phyloP scores from a whole-genome alignment of 2,113 vertebrate species.

The Protobothrops flavoviridis region DNA sequence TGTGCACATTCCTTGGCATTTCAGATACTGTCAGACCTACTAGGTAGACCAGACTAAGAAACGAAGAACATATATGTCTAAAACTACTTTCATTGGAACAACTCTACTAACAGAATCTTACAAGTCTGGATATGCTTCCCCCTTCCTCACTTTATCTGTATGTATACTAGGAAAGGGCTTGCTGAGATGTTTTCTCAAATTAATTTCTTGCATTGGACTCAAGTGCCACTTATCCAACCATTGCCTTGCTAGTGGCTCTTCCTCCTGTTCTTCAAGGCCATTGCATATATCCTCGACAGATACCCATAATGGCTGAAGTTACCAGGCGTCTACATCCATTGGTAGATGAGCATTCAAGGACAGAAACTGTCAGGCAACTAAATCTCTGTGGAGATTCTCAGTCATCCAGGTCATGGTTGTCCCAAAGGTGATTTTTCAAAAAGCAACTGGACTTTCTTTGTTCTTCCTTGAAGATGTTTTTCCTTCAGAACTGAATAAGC shows the following conservation, averaged over 20 bases:
- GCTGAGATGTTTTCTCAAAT: not conserved
- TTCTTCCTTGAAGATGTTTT: not conserved
- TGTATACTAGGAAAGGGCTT: not conserved
- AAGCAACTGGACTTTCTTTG: not conserved
- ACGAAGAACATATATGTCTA: not conserved
- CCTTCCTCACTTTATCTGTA: not conserved
- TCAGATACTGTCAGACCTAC: not conserved
- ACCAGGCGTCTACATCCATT: conserved; percentile 31
- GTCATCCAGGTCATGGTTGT: not conserved
- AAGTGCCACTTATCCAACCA: not conserved
- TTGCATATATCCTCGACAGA: not conserved
- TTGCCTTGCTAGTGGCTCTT: not conserved
- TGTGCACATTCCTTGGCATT: not conserved
- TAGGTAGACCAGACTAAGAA: not conserved
- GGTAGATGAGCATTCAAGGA: conserved; percentile 37
- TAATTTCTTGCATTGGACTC: not conserved
- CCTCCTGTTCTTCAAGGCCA: not conserved
- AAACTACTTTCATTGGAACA: not conserved
- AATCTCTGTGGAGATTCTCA: not conserved
- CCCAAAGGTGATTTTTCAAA: not conserved
- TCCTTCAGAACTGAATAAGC: not conserved
- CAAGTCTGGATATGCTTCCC: not conserved
- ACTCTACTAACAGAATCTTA: not conserved
- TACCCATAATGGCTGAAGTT: conserved; percentile 28
- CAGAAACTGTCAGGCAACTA: conserved; percentile 46